Evolutionary conservation across 2,888 invertebrate species (phyloP), one percentile per base, ranked within the genome.

Genomic region (Oegoconia quadripuncta): DNA sequence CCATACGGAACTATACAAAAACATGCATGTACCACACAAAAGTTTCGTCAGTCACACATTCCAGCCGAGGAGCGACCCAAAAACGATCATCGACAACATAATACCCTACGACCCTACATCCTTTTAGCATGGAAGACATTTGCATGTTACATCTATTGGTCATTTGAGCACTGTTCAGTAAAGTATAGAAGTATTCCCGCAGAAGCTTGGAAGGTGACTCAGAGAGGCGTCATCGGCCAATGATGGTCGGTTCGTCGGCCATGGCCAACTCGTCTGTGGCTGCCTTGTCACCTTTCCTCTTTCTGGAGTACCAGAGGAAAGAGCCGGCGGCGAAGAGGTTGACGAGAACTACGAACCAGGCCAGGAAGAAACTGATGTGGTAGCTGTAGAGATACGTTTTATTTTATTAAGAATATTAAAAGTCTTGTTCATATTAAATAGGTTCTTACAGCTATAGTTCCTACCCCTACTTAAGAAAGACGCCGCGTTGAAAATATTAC

Each of bases 181-280:
- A 64, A 76, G 70, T 74, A 61, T 68, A 60, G 59, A 77, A 73
- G 64, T 64, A 58, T 66, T 68, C 60, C 58, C 53, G 62, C 44
- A 51, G 64, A 50, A 61, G 67, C 49, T 56, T 63, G 56, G 67
- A 59, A 44, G 46, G 50, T 34, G 34, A 23, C 35, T 17, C 55
- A 40, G 52, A 51, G 58, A 54, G 58, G 53, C 71, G 86, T 88
- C 88, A 91, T 90, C 91, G 90, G 56, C 91, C 91, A 47, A 96
- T 93, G 63, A 93, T 93, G 27, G 94, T 93, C 0, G 95, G 94
- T 60, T 95, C 95, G 58, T 96, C 95, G 3, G 93, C 95, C 91
- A 93, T 92, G 1, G 93, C 95, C 26, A 94, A 86, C 64, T 95
- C 94, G 48, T 94, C 94, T n/a, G 91, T 93, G 3, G 93, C 93